Conservation (phyloP, 2,888 invertebrate genomes). For the Phengaris alcon region DNA sequence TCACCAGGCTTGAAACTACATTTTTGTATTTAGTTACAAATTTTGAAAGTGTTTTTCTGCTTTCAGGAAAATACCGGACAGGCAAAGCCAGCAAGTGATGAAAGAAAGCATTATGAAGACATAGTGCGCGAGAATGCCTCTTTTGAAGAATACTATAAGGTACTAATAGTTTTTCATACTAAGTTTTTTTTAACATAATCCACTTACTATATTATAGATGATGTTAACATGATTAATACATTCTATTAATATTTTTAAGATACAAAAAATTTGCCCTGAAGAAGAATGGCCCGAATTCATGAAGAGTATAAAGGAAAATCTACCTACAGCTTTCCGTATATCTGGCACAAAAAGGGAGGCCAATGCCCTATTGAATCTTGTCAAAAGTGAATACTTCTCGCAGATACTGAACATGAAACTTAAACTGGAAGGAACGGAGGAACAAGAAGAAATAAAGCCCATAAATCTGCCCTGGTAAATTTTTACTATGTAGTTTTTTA, state of each 20-base stretch:
- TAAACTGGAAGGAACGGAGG: constrained; percentile 58
- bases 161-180: constrained; percentile 30
- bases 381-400: constrained; percentile 90
- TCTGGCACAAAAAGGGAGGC: constrained; percentile 94
- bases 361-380: constrained; percentile 87
- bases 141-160: constrained; percentile 91
- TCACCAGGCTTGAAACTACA: background rate
- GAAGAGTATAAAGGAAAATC: constrained; percentile 84
- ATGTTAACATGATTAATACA: background rate
- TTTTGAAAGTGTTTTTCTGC: constrained; percentile 15
- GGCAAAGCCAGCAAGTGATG: constrained; percentile 62
- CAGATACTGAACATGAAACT: constrained; percentile 83
- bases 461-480: constrained; percentile 88
- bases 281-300: constrained; percentile 92
- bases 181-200: background rate
- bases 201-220: background rate
- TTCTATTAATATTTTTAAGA: constrained; percentile 58
- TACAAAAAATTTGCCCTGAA: constrained; percentile 90
- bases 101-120: constrained; percentile 83
- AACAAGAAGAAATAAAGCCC: constrained; percentile 81
- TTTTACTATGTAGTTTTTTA: background rate
- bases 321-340: constrained; percentile 97
- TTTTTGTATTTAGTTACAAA: background rate
- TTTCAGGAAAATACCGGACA: constrained; percentile 68
- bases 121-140: constrained; percentile 90